Evolutionary conservation across 2,113 vertebrate species (phyloP), one percentile per base, ranked within the genome.

Genomic region (Aramus guarauna): DNA sequence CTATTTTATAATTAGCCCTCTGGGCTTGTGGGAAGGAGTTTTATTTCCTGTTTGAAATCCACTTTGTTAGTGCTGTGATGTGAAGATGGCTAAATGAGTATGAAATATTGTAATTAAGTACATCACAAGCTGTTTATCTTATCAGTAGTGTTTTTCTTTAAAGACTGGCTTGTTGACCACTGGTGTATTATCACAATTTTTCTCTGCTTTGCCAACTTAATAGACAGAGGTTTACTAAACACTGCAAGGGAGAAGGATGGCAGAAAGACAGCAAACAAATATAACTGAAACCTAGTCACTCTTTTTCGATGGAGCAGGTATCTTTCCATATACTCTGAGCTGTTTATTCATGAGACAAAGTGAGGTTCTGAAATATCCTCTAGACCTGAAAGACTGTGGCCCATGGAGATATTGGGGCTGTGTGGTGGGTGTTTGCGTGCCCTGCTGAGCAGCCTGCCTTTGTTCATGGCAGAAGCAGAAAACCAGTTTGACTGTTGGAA

Each of bases 1-100:
- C 94, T 98, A 94, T 98, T 98, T 98, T 98, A 98, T 99, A 99
- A 99, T 99, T 98, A 98, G 98, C 97, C 98, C 97, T 98, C 88
- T 97, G 98, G 98, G 98, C 98, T 99, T 96, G 95, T 96, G 97
- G 91, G 97, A 97, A 98, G 97, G 88, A 98, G 94, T 92, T 96
- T 98, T 96, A 97, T 98, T 98, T 98, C 96, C 97, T 98, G 92
- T 98, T 98, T 96, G 97, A 98, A 98, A 98, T 97, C 96, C 95
- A 98, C 97, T 98, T 98, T 98, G 97, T 98, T 98, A 97, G 97
- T 88, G 90, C 96, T 97, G 93, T 98, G 98, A 98, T 97, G 97
- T 96, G 97, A 96, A 97, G 97, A 97, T 97, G 95, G 93, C 97
- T 98, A 98, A 98, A 98, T 97, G 97, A 98, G 97, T 98, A 98